Evolutionary conservation across 2,113 vertebrate species (phyloP).

Genomic region (Lepidothrix coronata): DNA sequence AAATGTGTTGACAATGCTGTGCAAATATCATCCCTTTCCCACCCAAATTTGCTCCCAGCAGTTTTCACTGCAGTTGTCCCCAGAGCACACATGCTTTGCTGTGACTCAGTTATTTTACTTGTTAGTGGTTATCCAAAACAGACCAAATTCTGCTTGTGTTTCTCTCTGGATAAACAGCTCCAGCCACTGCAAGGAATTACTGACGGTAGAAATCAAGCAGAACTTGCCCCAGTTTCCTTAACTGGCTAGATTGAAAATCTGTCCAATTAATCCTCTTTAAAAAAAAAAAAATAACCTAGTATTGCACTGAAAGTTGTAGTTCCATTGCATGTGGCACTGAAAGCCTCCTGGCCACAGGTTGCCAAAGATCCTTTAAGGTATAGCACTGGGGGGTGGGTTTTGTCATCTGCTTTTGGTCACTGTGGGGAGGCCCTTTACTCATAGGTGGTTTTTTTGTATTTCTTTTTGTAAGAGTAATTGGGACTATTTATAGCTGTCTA

Average conservation of each 20-base stretch:
- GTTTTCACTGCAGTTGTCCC: neutral
- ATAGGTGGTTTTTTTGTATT: fast-evolving
- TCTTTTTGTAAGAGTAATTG: neutral
- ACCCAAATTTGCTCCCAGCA: neutral
- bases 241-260: neutral
- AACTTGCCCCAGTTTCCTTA: slow-evolving; percentile 2
- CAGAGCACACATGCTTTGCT: neutral
- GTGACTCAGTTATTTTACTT: neutral
- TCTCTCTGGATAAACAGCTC: neutral
- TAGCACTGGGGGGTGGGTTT: fast-evolving
- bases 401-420: neutral
- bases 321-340: neutral
- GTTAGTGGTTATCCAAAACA: neutral
- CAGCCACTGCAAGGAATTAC: neutral
- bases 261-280: neutral
- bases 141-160: neutral
- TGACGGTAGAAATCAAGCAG: neutral
- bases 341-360: neutral
- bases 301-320: neutral
- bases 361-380: neutral
- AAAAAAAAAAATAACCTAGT: neutral
- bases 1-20: fast-evolving
- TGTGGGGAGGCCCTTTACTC: neutral
- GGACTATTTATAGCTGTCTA: neutral
- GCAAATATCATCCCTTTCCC: neutral